Evolutionary conservation across 2,888 invertebrate genomes (phyloP).

Genomic region (Platycnemis pennipes): DNA sequence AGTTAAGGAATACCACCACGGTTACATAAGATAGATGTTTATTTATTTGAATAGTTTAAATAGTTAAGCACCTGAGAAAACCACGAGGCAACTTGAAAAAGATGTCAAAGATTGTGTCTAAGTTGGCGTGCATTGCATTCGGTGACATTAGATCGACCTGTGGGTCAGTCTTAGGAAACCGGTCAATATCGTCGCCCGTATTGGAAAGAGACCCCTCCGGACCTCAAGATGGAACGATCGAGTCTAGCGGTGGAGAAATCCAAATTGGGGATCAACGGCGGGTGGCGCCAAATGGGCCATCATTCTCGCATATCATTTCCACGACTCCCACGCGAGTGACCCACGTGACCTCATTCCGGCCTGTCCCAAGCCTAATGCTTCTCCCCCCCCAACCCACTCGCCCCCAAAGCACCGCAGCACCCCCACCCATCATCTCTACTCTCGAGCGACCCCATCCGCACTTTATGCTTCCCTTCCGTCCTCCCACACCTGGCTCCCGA

Average conservation of each 20-base stretch:
- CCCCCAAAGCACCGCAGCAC: background rate
- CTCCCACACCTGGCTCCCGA: background rate
- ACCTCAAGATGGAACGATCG: background rate
- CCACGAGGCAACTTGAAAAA: background rate
- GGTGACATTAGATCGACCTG: background rate
- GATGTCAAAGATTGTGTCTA: background rate
- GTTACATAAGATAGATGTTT: no score
- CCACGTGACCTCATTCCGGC: background rate
- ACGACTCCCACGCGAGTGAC: background rate
- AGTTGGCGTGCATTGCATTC: background rate
- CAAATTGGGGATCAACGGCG: conserved; percentile 2
- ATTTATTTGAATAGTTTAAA: no score
- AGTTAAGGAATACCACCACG: no score
- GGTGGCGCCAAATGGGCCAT: conserved; percentile 23
- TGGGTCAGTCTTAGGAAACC: background rate
- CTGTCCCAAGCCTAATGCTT: background rate
- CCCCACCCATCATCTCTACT: no score
- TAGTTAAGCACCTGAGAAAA: background rate
- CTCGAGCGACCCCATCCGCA: no score
- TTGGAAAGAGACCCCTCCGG: background rate
- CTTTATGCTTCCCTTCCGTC: background rate
- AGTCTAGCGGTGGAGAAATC: background rate
- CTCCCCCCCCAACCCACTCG: background rate
- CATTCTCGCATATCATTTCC: conserved; percentile 29
- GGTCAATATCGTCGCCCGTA: background rate